phyloP scores from a whole-genome alignment of 64 coral and sea anemone genomes.

The Astreopora myriophthalma region DNA sequence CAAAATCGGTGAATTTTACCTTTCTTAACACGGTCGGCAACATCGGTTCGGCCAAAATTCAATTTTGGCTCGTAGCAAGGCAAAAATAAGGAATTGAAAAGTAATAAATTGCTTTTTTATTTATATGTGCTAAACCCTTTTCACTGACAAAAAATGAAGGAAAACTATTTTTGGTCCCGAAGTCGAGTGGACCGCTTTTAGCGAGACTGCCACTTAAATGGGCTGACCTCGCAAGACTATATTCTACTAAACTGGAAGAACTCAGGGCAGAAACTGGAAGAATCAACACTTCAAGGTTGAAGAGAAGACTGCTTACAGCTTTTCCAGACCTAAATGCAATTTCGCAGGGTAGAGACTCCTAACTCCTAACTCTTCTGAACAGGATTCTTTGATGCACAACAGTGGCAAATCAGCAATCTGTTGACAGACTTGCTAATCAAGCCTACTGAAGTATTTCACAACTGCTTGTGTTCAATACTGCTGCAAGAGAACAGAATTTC shows the following conservation, averaged over 20 bases:
- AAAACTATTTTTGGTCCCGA: too few species aligned
- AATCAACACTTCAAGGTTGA: constrained; percentile 47
- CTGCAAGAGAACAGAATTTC: neutral
- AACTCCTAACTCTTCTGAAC: too few species aligned
- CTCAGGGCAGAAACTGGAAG: constrained; percentile 2
- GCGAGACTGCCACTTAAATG: too few species aligned
- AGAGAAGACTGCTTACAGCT: constrained; percentile 31
- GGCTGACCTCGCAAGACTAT: constrained; percentile 2
- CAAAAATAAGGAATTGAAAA: too few species aligned
- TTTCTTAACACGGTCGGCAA: too few species aligned
- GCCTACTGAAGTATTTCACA: constrained; percentile 65
- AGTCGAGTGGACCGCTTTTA: too few species aligned
- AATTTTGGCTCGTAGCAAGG: too few species aligned
- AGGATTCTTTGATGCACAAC: neutral
- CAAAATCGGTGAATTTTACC: too few species aligned
- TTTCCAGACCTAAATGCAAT: constrained; percentile 64
- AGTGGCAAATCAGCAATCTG: neutral
- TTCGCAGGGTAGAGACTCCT: neutral
- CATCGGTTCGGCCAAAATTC: too few species aligned
- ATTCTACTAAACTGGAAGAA: neutral
- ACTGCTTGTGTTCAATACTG: constrained; percentile 58
- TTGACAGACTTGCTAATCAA: constrained; percentile 25
- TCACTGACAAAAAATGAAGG: too few species aligned
- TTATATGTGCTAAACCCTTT: too few species aligned
- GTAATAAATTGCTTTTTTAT: too few species aligned